phyloP scores from a whole-genome alignment of 2,113 vertebrate species.

The Rhea americana region DNA sequence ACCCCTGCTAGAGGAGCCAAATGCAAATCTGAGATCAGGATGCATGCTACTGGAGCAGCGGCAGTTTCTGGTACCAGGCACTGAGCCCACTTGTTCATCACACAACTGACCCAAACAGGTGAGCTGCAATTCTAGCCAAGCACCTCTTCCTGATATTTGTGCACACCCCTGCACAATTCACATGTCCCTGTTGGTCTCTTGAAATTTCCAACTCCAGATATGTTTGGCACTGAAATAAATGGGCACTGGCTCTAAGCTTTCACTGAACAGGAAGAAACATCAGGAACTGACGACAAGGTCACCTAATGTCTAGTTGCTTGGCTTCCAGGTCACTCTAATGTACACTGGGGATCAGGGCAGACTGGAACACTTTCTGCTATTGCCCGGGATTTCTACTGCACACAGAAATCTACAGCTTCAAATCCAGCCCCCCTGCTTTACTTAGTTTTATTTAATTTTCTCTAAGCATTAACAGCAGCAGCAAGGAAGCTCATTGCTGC shows the following conservation, averaged over 20 bases:
- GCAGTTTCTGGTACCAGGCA: not conserved
- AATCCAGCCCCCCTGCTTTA: not conserved
- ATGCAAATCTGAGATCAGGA: not conserved
- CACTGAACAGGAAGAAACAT: not conserved
- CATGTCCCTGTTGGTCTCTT: not conserved
- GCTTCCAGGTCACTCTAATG: not conserved
- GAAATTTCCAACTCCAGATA: not conserved
- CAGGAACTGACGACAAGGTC: not conserved
- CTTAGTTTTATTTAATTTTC: not conserved
- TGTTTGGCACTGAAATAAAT: not conserved
- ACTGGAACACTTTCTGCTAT: not conserved
- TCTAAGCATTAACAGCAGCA: not conserved
- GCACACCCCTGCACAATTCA: not conserved
- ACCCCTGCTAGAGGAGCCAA: not conserved
- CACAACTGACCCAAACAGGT: not conserved
- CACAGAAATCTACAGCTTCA: not conserved
- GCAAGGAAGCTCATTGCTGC: not conserved
- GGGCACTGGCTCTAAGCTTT: not conserved
- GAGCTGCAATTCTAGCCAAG: not conserved
- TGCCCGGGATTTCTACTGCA: not conserved
- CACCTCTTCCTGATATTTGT: not conserved
- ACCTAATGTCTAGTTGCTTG: not conserved
- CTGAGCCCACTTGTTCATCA: not conserved
- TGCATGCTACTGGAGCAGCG: not conserved
- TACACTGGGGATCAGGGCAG: not conserved